Base-by-base conservation (phyloP, 2,888 invertebrate genomes). In the Macrophya alboannulata region DNA sequence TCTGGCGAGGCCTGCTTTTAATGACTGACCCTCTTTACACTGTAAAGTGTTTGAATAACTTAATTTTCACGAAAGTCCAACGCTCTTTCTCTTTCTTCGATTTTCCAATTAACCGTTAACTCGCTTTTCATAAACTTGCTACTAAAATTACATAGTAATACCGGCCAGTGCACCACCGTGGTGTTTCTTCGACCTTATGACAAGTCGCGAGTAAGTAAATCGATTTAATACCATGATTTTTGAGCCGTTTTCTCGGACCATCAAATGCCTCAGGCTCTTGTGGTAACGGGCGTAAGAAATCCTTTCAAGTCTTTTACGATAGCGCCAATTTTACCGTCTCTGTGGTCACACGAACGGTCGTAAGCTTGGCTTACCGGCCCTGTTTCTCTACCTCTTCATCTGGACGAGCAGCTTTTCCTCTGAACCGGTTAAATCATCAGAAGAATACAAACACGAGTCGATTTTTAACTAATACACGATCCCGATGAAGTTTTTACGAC, bases 351-450 rank as follows among this genome's bases (percentile, higher is more conserved):
- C 25, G 81, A 81, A 81, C 25, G 81, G 15, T 62, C 81, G 21
- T 81, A 43, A 81, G 31, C 51, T 62, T 81, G 81, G 43, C 62
- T 59, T 43, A 62, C 40, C 1, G 62, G 43, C 43, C 31, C 51
- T 51, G 37, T 45, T 81, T 59, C 81, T 81, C 62, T 81, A 6
- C 21, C 12, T 45, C 25, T 59, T 40, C 81, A 81, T 25, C 59
- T 43, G 59, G 81, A 77, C 62, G n/a, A 81, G 40, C 59, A 81
- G 43, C 81, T 81, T 81, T 81, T 81, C 81, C 21, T 81, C n/a
- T 12, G 62, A 62, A 81, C 81, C 81, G 81, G 81, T 81, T 25
- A 62, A 81, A 62, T 81, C 21, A 62, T 62, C 59, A n/a, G 62
- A 59, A 62, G 43, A 62, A 40, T n/a, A 81, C 21, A 62, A 12